Percentiles rank a stretch among this genome's conserved stretches.
phyloP scores from a whole-genome alignment of 2,888 invertebrate species.

The Drosophila anomalata region DNA sequence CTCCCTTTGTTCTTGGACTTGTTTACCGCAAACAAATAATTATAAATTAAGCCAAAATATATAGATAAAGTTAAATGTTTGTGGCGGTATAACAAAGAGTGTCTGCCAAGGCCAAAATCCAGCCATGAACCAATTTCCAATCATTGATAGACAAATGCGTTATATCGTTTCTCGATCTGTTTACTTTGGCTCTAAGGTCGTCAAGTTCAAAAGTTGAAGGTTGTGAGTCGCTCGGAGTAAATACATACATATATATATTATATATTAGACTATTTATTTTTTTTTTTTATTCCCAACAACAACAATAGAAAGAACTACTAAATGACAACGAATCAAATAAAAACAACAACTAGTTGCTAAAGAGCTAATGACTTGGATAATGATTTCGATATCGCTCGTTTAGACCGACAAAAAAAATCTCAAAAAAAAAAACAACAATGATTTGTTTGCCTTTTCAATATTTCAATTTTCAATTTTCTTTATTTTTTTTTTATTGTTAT shows the following conservation, averaged over 20 bases:
- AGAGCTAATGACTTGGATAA: constrained; percentile 74
- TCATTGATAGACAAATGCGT: constrained; percentile 25
- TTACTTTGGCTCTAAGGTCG: constrained; percentile 29
- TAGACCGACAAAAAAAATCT: constrained; percentile 31
- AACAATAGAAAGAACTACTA: constrained; percentile 30
- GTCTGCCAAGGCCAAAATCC: constrained; percentile 47
- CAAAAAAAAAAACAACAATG: not conserved
- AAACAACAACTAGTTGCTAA: constrained; percentile 62
- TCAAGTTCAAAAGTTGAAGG: constrained; percentile 49
- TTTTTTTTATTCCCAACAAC: constrained; percentile 49
- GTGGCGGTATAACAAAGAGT: not conserved
- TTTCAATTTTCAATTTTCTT: constrained; percentile 37
- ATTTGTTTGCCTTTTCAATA: constrained; percentile 37
- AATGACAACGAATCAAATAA: constrained; percentile 4
- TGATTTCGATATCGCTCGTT: constrained; percentile 66
- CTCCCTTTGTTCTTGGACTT: constrained; percentile 12
- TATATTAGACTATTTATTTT: constrained; percentile 60
- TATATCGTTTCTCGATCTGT: constrained; percentile 11
- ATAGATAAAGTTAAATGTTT: not conserved
- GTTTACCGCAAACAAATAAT: not conserved
- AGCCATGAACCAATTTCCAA: constrained; percentile 66
- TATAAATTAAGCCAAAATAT: not conserved
- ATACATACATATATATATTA: constrained; percentile 42
- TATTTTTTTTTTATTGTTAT: constrained; percentile 7
- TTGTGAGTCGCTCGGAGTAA: constrained; percentile 17